Conservation (phyloP, 2,888 invertebrate species). For the Schrankia costaestrigalis region DNA sequence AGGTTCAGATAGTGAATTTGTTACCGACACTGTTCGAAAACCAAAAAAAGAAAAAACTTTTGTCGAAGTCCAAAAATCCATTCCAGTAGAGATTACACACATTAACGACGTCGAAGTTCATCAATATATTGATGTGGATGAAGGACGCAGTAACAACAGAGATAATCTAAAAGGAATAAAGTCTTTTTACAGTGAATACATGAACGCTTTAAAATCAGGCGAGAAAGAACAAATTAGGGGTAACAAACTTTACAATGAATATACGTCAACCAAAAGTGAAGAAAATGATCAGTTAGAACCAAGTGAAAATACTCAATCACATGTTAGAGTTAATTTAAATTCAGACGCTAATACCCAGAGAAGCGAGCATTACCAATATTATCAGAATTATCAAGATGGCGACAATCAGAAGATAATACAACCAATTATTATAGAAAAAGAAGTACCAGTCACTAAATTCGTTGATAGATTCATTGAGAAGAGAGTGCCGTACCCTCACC, state of each 20-base stretch:
- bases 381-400: constrained; percentile 40
- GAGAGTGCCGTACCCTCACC: constrained; percentile 65
- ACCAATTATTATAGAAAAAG: constrained; percentile 70
- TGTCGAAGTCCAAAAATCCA: constrained; percentile 84
- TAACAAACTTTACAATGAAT: constrained; percentile 48
- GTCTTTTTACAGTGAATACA: constrained; percentile 57
- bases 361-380: constrained; percentile 48
- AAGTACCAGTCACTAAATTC: constrained; percentile 69
- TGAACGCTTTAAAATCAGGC: constrained; percentile 59
- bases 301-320: constrained; percentile 56
- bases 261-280: constrained; percentile 58
- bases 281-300: constrained; percentile 47
- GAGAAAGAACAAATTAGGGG: constrained; percentile 58
- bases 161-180: constrained; percentile 48
- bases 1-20: constrained; percentile 62
- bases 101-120: constrained; percentile 72
- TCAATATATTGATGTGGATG: constrained; percentile 67
- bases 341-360: constrained; percentile 39
- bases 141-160: constrained; percentile 58
- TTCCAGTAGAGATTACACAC: constrained; percentile 77
- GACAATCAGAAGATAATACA: constrained; percentile 62
- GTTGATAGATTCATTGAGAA: constrained; percentile 69
- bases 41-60: constrained; percentile 72
- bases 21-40: constrained; percentile 56
- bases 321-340: constrained; percentile 53